phyloP scores from a whole-genome alignment of 2,113 vertebrate species.

The Vombatus ursinus region DNA sequence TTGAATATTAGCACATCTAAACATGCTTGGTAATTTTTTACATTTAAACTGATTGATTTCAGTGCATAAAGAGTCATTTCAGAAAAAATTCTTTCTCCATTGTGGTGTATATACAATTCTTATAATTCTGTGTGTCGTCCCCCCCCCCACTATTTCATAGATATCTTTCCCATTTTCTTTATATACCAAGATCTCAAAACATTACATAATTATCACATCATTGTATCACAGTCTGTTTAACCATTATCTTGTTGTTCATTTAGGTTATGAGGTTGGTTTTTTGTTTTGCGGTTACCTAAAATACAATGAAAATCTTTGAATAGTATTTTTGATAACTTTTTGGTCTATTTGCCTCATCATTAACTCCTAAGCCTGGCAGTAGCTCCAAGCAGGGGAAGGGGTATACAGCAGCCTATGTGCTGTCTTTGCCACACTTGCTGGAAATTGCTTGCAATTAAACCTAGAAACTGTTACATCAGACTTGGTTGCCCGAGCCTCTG shows the following conservation, averaged over 20 bases:
- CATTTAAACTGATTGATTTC: background rate
- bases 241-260: background rate
- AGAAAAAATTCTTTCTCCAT: background rate
- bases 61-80: background rate
- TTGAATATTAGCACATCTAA: background rate
- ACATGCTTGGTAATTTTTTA: background rate
- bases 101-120: background rate
- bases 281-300: background rate
- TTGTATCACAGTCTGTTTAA: background rate
- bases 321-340: background rate
- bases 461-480: background rate
- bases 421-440: background rate
- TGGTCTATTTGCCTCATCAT: background rate
- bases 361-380: background rate
- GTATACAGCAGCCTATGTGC: background rate
- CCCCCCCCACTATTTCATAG: background rate
- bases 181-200: background rate
- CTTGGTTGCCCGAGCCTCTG: slow-evolving; percentile 2
- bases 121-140: too few species aligned
- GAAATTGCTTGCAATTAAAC: background rate
- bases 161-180: background rate
- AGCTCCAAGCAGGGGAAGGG: background rate
- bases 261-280: background rate
- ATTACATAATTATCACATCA: background rate
- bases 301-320: background rate